Evolutionary conservation across 2,888 invertebrate species (phyloP).

Genomic region (Drosophila vallismaia): DNA sequence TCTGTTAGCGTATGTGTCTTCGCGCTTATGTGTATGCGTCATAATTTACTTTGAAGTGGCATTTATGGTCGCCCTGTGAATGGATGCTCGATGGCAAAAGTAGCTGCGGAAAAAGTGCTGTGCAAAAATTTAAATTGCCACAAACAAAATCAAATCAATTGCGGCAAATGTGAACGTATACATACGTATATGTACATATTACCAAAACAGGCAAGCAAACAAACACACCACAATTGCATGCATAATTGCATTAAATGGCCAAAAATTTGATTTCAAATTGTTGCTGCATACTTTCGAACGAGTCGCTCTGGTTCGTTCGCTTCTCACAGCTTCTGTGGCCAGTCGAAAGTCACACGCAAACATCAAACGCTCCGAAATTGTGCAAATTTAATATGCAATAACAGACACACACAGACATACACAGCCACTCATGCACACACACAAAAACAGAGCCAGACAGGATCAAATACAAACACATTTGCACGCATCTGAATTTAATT

Average conservation of each 20-base stretch:
- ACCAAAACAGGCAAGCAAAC: conserved; percentile 16
- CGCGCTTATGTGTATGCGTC: conserved; percentile 38
- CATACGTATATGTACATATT: background rate
- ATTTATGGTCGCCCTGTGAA: conserved; percentile 59
- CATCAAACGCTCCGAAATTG: conserved; percentile 61
- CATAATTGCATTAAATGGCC: conserved; percentile 73
- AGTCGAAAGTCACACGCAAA: conserved; percentile 70
- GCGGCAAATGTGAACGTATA: conserved; percentile 37
- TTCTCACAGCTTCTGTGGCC: conserved; percentile 48
- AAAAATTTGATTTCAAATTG: conserved; percentile 71
- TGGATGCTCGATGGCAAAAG: conserved; percentile 26
- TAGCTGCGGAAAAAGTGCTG: conserved; percentile 26
- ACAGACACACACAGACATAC: conserved; percentile 31
- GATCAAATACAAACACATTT: conserved; percentile 28
- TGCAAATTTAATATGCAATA: conserved; percentile 70
- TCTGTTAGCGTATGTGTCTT: conserved; percentile 13
- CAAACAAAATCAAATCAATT: conserved; percentile 72
- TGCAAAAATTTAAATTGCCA: conserved; percentile 60
- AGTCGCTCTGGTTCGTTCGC: background rate
- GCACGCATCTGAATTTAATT: conserved; percentile 73
- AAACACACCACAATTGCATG: conserved; percentile 67
- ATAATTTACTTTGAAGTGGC: conserved; percentile 74
- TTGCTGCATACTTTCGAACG: conserved; percentile 57
- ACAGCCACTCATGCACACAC: conserved; percentile 19
- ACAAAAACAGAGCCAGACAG: conserved; percentile 13